Percentiles rank a stretch among this genome's conserved stretches.
Evolutionary conservation across 2,888 invertebrate species (phyloP).

Genomic region (Eudasyphora cyanicolor): DNA sequence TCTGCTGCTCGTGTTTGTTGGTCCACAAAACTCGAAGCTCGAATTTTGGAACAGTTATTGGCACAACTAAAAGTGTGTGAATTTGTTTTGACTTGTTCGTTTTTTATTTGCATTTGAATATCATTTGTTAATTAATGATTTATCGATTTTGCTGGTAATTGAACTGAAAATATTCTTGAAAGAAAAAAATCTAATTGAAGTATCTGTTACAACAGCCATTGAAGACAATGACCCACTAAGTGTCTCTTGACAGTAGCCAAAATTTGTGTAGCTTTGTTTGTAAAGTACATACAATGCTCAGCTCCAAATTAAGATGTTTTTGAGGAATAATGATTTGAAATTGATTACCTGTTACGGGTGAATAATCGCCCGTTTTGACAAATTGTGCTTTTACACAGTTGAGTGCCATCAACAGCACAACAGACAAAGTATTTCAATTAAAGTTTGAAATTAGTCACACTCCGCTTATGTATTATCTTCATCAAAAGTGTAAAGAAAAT

Average conservation of each 20-base stretch:
- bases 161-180: conserved; percentile 7
- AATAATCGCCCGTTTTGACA: no score
- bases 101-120: neutral
- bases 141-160: conserved; percentile 11
- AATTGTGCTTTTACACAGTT: no score
- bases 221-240: conserved; percentile 8
- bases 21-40: neutral
- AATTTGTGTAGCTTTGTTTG: no score
- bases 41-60: neutral
- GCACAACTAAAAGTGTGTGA: neutral
- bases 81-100: conserved; percentile 20
- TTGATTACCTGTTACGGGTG: no score
- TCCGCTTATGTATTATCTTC: neutral
- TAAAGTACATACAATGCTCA: no score
- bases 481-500: neutral
- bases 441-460: neutral
- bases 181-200: neutral
- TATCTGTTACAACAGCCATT: conserved; percentile 11
- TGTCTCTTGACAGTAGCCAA: no score
- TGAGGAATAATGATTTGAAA: no score
- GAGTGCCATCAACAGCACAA: no score
- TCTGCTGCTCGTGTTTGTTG: neutral
- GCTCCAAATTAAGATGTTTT: no score
- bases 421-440: neutral
- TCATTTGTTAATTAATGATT: conserved; percentile 38